Percentiles rank a stretch among this genome's conserved stretches.
These are phyloP conservation scores for Thecocarcelia acutangulata DNA, from an alignment of 2,888 invertebrate species.

Conservation along the genomic window DNA sequence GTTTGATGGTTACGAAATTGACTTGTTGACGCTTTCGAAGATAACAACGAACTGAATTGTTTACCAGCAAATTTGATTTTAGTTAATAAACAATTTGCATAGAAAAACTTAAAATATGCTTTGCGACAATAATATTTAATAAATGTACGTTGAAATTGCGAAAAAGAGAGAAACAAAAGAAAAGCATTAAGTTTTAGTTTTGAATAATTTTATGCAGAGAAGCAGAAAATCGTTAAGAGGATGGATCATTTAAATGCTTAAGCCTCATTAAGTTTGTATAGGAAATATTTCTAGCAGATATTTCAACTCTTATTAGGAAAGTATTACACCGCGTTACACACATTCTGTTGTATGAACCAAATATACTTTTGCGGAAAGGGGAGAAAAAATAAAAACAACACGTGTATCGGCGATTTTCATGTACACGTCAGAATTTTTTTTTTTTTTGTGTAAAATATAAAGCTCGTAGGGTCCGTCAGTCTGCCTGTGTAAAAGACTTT, in stretches of 20 bases:
- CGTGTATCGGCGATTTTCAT: no score
- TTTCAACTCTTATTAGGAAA: neutral
- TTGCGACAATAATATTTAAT: neutral
- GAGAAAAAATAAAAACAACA: no score
- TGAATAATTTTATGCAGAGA: slow-evolving; percentile 4
- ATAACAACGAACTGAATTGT: slow-evolving; percentile 57
- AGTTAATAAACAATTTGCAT: slow-evolving; percentile 21
- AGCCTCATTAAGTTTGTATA: neutral
- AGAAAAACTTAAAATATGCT: neutral
- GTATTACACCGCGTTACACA: neutral
- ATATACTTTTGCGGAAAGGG: no score
- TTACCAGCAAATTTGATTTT: slow-evolving; percentile 42
- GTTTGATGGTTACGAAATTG: slow-evolving; percentile 27
- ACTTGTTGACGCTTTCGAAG: slow-evolving; percentile 46
- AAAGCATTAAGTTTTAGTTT: slow-evolving; percentile 1
- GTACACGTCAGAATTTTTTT: no score
- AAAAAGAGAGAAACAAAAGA: slow-evolving; percentile 10
- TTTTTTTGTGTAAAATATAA: no score
- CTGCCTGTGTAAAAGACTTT: no score
- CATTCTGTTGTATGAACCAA: no score
- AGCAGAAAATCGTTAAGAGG: slow-evolving; percentile 8
- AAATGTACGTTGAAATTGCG: no score
- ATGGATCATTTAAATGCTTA: slow-evolving; percentile 17
- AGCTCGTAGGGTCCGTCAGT: no score
- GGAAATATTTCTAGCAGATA: neutral